Evolutionary conservation across 2,113 vertebrate species (phyloP).

Genomic region (Sterna hirundo): DNA sequence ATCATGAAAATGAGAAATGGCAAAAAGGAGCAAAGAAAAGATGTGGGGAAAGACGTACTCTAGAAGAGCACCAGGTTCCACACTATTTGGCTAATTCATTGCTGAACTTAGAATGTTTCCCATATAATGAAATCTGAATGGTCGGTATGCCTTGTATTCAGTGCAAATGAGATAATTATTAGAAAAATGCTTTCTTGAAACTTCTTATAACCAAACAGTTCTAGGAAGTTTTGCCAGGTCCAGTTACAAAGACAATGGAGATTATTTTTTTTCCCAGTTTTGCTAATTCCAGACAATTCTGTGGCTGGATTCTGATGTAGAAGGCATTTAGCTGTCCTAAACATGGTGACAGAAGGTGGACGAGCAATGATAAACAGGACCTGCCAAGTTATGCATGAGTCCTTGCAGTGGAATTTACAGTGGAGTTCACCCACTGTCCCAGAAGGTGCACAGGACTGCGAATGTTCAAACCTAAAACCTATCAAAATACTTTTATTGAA

Average conservation of each 20-base stretch:
- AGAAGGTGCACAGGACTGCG: background rate
- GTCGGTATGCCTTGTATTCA: slow-evolving; percentile 46
- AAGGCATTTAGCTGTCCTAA: slow-evolving; percentile 40
- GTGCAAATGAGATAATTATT: slow-evolving; percentile 51
- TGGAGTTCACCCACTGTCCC: background rate
- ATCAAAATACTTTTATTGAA: slow-evolving; percentile 10
- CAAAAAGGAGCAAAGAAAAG: background rate
- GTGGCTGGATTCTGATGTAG: slow-evolving; percentile 24
- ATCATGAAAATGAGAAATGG: background rate
- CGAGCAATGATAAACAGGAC: background rate
- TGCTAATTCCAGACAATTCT: slow-evolving; percentile 59
- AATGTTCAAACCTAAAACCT: background rate
- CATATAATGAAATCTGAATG: slow-evolving; percentile 48
- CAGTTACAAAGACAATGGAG: slow-evolving; percentile 44
- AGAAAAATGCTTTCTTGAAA: slow-evolving; percentile 55
- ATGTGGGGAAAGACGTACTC: background rate
- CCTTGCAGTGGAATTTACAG: background rate
- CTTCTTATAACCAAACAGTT: slow-evolving; percentile 40
- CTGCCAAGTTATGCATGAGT: background rate
- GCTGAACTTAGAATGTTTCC: background rate
- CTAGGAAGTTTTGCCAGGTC: slow-evolving; percentile 58
- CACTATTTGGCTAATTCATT: background rate
- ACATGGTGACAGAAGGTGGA: slow-evolving; percentile 18
- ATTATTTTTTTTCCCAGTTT: background rate
- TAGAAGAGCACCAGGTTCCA: background rate